A percentile compares a stretch with the other conserved stretches of the same genome.
These are phyloP conservation scores for Drosophila leontia DNA, from an alignment of 1,140 invertebrate species.

Conservation along the genomic window DNA sequence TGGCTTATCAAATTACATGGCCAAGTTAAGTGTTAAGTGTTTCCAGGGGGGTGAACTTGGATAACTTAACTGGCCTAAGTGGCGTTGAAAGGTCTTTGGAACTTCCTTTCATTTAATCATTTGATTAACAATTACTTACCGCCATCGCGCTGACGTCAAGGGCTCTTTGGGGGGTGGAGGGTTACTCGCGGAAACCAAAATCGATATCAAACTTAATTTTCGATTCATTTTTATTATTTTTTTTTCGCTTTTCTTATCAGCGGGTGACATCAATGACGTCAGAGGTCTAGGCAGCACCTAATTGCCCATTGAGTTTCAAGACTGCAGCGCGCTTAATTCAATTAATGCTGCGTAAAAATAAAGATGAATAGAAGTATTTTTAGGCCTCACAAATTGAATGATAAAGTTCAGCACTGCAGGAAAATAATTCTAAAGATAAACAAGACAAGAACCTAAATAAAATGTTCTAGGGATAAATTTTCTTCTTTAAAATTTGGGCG, in stretches of 20 bases:
- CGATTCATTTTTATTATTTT: slow-evolving; percentile 33
- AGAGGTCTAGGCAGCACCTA: slow-evolving; percentile 33
- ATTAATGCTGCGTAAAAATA: slow-evolving; percentile 69
- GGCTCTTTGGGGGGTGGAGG: slow-evolving; percentile 6
- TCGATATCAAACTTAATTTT: slow-evolving; percentile 80
- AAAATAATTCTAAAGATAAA: background rate
- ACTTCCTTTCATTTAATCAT: slow-evolving; percentile 66
- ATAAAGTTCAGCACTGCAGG: slow-evolving; percentile 34
- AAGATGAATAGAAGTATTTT: slow-evolving; percentile 46
- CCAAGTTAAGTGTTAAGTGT: slow-evolving; percentile 54
- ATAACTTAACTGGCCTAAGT: slow-evolving; percentile 56
- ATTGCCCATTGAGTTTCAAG: slow-evolving; percentile 78
- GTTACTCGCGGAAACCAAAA: slow-evolving; percentile 33
- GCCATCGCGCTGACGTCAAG: slow-evolving; percentile 63
- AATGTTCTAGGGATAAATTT: too few species aligned
- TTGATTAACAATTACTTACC: slow-evolving; percentile 77
- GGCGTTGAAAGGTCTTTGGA: slow-evolving; percentile 69
- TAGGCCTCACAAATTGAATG: slow-evolving; percentile 49
- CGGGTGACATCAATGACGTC: slow-evolving; percentile 63
- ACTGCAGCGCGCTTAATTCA: slow-evolving; percentile 55
- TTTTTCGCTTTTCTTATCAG: slow-evolving; percentile 58
- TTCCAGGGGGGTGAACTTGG: slow-evolving; percentile 10
- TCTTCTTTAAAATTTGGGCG: too few species aligned
- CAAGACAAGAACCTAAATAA: too few species aligned
- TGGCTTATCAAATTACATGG: slow-evolving; percentile 81